These are phyloP conservation scores for Plumapathes pennacea DNA, from an alignment of 92 coral and sea anemone species.

Conservation along the genomic window DNA sequence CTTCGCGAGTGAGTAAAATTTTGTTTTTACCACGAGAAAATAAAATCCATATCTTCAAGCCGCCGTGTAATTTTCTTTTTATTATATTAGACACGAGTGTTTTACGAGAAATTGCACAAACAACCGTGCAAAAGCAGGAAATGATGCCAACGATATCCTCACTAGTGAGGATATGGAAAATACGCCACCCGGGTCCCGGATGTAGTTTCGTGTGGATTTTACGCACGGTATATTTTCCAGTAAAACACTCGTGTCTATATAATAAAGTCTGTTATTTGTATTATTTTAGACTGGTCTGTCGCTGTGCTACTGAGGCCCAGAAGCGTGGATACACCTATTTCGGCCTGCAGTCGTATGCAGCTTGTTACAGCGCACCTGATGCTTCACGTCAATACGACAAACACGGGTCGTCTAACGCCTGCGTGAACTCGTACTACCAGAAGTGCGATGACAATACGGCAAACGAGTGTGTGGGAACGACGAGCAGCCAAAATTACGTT, in stretches of 20 bases:
- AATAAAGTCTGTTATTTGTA: background rate
- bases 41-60: no score
- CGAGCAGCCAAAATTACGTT: constrained; percentile 3
- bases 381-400: constrained; percentile 10
- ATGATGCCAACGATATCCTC: no score
- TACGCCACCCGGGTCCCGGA: no score
- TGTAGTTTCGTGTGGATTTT: no score
- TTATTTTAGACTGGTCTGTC: constrained; percentile 32
- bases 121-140: no score
- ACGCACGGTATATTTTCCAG: no score
- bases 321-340: constrained; percentile 13
- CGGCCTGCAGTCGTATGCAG: constrained; percentile 27
- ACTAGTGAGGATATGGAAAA: no score
- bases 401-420: constrained; percentile 3
- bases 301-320: constrained; percentile 20
- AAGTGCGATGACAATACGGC: constrained; percentile 16
- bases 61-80: no score
- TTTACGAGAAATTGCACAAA: no score
- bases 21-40: no score
- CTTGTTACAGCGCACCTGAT: constrained; percentile 20
- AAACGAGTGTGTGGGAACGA: constrained; percentile 16
- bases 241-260: background rate
- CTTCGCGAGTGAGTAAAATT: no score
- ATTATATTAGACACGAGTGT: no score
- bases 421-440: constrained; percentile 10